Evolutionary conservation across 2,113 vertebrate species (phyloP), one percentile per base, ranked within the genome.

Genomic region (Capricornis sumatraensis): DNA sequence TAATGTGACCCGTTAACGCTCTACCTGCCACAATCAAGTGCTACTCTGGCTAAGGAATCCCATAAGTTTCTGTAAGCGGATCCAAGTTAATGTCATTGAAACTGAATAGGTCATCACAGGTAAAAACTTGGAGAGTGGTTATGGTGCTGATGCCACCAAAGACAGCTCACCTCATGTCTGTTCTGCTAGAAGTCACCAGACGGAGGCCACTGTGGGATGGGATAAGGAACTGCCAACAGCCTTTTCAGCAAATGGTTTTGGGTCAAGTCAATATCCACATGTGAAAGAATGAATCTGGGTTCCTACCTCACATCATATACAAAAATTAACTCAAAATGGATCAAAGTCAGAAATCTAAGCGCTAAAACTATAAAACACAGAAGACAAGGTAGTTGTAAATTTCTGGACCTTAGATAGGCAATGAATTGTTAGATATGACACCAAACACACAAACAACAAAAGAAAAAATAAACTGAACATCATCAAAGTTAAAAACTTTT

Each of bases 21-120:
- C 99, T 99, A n/a, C 99, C 99, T 4, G 99, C 98, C 6, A 99
- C 99, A 33, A 99, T 99, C 98, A 99, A 99, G 92, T 99, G 50
- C 81, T 33, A 99, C 98, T 99, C 99, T 0, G 99, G 99, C 99
- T 99, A 99, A 1, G 99, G 99, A 93, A 99, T 99, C n/a, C 99
- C 99, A 95, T 99, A 99, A 47, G 1, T 79, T 97, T 95, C 45
- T 88, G 2, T 62, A 87, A 85, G 43, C 74, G 36, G 11, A 58
- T 96, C 55, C 55, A 92, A 23, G 6, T 83, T 50, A 83, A 83
- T 28, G 36, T 62, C 53, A 36, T 76, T 94, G 43, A 92, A 50
- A 45, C 52, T 5, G 3, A 94, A 84, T 10, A 92, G 30, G 3
- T 50, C 71, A 57, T 87, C 47, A 30, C 33, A 90, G 13, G 45